Conservation (phyloP, 2,888 invertebrate species). For the Lasioglossum morio region DNA sequence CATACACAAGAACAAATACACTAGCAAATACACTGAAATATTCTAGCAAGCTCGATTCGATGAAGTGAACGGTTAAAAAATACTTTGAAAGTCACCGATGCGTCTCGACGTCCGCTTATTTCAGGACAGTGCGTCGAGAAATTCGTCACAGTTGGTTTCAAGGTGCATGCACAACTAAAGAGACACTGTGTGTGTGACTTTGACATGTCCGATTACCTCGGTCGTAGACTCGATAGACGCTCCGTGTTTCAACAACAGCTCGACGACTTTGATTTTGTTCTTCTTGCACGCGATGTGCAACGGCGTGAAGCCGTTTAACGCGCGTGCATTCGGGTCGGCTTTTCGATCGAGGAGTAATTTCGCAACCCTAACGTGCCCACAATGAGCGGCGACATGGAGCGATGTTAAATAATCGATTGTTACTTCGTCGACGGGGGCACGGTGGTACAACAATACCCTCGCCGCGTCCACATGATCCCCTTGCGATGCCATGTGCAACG, state of each 20-base stretch:
- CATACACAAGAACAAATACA: neutral
- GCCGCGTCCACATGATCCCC: conserved; percentile 99
- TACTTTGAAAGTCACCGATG: neutral
- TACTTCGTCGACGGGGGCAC: conserved; percentile 99
- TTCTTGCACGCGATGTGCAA: conserved; percentile 99
- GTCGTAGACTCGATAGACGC: conserved; percentile 92
- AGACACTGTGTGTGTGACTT: neutral
- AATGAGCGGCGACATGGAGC: conserved; percentile 97
- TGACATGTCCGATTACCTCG: conserved; percentile 85
- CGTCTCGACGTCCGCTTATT: neutral
- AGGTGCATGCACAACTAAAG: neutral
- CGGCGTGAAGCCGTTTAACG: conserved; percentile 98
- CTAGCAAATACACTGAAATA: neutral
- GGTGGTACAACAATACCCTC: conserved; percentile 94
- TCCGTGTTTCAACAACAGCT: conserved; percentile 97
- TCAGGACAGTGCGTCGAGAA: neutral
- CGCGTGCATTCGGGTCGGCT: conserved; percentile 98
- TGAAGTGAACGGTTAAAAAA: neutral
- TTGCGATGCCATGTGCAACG: conserved; percentile 99
- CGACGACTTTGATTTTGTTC: conserved; percentile 98
- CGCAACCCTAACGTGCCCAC: conserved; percentile 97
- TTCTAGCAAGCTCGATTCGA: neutral
- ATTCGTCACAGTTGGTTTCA: neutral
- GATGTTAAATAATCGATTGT: conserved; percentile 99
- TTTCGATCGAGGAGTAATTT: conserved; percentile 95